These are phyloP conservation scores for Neuroscelio doddi DNA, from an alignment of 2,888 invertebrate genomes.

Conservation along the genomic window DNA sequence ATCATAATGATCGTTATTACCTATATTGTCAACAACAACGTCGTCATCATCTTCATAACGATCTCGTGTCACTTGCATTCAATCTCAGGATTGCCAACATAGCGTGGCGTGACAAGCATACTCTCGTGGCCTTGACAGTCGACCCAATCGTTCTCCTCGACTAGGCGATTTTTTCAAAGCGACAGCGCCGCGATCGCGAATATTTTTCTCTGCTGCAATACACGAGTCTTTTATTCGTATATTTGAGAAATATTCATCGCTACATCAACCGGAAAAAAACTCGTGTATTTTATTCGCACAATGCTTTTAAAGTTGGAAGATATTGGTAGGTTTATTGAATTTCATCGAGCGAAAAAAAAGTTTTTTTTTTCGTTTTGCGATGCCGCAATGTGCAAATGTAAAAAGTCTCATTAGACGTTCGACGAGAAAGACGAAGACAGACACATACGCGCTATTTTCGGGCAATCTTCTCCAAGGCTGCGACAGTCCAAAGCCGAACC, in stretches of 20 bases:
- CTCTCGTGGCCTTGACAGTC: constrained; percentile 66
- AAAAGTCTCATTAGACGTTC: constrained; percentile 33
- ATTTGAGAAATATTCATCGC: too few relatives aligned
- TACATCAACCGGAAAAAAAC: too few relatives aligned
- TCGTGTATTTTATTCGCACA: too few relatives aligned
- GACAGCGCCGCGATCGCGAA: constrained; percentile 9
- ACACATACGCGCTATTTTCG: constrained; percentile 52
- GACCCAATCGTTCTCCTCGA: constrained; percentile 57
- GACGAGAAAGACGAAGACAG: constrained; percentile 8
- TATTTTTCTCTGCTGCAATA: neutral
- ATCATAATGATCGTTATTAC: constrained; percentile 51
- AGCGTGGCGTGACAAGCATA: constrained; percentile 59
- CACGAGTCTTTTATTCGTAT: too few relatives aligned
- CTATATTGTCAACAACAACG: constrained; percentile 52
- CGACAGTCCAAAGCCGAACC: constrained; percentile 18
- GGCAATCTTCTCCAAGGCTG: constrained; percentile 57
- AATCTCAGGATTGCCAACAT: constrained; percentile 50
- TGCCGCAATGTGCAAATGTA: constrained; percentile 38
- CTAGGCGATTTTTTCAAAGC: constrained; percentile 25
- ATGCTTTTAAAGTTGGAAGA: too few relatives aligned
- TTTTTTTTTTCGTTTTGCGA: constrained; percentile 20
- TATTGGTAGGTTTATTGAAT: too few relatives aligned
- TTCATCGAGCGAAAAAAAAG: constrained; percentile 22
- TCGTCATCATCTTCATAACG: constrained; percentile 51
- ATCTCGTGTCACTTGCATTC: constrained; percentile 55